Base-by-base conservation (phyloP, 2,888 invertebrate species). In the Ligdia adustata region DNA sequence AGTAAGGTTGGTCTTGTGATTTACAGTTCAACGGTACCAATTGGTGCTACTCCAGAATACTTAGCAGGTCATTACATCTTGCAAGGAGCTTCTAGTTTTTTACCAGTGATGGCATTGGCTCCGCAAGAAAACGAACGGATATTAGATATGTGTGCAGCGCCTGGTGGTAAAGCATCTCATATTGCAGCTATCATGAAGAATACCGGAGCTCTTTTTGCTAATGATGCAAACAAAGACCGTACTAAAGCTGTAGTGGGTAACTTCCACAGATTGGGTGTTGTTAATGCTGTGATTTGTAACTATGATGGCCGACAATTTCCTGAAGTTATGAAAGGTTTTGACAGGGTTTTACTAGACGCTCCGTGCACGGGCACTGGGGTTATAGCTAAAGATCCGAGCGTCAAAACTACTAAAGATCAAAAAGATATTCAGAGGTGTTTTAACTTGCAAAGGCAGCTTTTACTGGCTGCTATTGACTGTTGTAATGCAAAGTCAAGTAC, bases 331-430 rank as follows among this genome's bases (percentile, higher is more conserved):
- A 96, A 95, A 69, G 96, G 97, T 1, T 99, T 99, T 77, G 99
- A 99, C 81, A 92, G 99, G 64, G 97, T 99, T 3, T 84, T 99
- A 18, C 86, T 99, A 33, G 99, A 99, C 91, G 99, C 99, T 0
- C 99, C 99, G 0, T 99, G 99, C 76, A 97, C 98, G 24, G 99
- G 99, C 20, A 99, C 99, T 0, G 99, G 99, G 15, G 98, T 99
- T 5, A 95, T 99, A 26, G 95, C 98, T 14, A 99, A 99, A 89
- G 99, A 99, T 90, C 97, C 96, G 0, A 95, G 96, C 69, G 99
- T 99, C 0, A 99, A 99, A 90, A 95, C 95, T 0, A 95, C 93
- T 53, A 98, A 98, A 83, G 97, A 98, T 65, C 94, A 95, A 59
- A 92, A 94, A 58, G 99, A 99, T 75, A 94, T 99, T 41, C 96